Base-by-base conservation (phyloP, 2,797 vertebrate species). In the Antennarius maculatus region DNA sequence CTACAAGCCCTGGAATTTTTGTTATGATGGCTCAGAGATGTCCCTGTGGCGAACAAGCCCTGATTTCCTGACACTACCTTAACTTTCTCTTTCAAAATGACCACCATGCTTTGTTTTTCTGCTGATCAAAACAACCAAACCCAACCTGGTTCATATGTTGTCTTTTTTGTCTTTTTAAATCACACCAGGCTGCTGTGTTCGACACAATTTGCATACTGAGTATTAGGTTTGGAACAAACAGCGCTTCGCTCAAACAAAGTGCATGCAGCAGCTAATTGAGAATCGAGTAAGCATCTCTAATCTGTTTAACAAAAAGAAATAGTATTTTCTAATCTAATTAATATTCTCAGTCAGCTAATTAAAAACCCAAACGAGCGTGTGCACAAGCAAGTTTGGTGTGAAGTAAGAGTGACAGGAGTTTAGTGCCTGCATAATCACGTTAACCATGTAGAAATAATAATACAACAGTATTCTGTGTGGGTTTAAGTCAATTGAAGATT, bases 201-300 rank as follows among this genome's bases (percentile, higher is more conserved):
- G 43, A 12, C 68, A 66, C 55, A 74, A 89, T 91, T 89, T 87
- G 84, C 91, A 91, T 91, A 76, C 61, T 23, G 62, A 54, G 69
- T 86, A 86, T 92, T 89, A 84, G 83, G 76, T 88, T 83, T 89
- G 86, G 87, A 88, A 78, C 74, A 69, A 80, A 82, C 80, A 50
- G 60, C 76, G 80, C 79, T 71, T 74, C 79, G 74, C 87, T 86
- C 84, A 88, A 89, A 86, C 82, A 81, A 82, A 77, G 76, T 23
- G n/a, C 82, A 67, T 66, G 74, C 73, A 76, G 80, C 85, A 80
- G 86, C 85, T 92, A 92, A 93, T 93, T 88, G 84, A 79, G 86
- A 93, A 90, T 80, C 80, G 67, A 89, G 87, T 89, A 89, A 92
- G 86, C 90, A 90, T 91, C 86, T 87, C 88, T 93, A 93, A 92